Evolutionary conservation across 2,888 invertebrate genomes (phyloP), one percentile per base, ranked within the genome.

Genomic region (Lucinisca nassula): DNA sequence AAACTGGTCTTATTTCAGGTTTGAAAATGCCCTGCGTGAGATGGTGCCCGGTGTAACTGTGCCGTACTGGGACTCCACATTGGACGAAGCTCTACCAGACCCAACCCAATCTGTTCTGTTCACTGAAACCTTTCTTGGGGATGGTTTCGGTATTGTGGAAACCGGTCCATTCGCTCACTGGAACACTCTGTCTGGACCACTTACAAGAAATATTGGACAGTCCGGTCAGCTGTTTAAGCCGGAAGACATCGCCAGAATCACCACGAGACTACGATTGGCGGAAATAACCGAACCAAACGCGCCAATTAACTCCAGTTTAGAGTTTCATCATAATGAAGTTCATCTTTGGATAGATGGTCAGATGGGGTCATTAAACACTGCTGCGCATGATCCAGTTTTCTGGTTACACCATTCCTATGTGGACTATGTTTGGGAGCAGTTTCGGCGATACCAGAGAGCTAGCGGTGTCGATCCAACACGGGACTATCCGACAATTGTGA

Each of bases 41-140:
- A 92, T 93, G 79, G 89, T 94, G 17, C 92, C 93, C 0, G 82
- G 84, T 1, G 93, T 94, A 0, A 93, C 94, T 10, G 45, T 95
- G 8, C 95, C 95, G 0, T 95, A 93, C 87, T 94, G 94, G 94
- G 94, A 94, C 84, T 93, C 93, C 8, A 92, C 93, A 6, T 74
- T 94, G 35, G 94, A 94, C 82, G 87, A 88, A 27, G 88, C 89
- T 14, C 84, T 94, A 51, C 83, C 73, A 0, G 87, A 93, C 78
- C 93, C 94, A 0, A 82, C 85, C 0, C 79, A 87, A 38, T 95
- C 95, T 0, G 83, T 91, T 27, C 51, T 95, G 17, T 95, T 93
- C 92, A 91, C 92, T 10, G 84, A 91, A 1, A 87, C 88, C 0
- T 94, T 94, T 74, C 76, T 94, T 8, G 94, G 94, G 10, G 92